Base-by-base conservation (phyloP, 2,113 vertebrate genomes). In the Canis aureus region DNA sequence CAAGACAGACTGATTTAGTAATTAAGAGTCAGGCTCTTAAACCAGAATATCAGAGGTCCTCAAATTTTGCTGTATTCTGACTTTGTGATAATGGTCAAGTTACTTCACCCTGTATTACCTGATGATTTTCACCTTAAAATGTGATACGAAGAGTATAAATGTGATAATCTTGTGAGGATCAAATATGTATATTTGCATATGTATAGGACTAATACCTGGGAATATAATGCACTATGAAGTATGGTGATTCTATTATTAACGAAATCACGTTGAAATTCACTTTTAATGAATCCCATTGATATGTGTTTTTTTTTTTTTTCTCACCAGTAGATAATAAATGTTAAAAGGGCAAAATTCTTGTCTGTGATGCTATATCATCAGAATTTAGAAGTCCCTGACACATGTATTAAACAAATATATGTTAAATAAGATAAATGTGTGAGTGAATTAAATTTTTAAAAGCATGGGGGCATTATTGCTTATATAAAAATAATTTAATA, bases 401-500 rank as follows among this genome's bases (percentile, higher is more conserved):
- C 2, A 23, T 0, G 8, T 69, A 69, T 84, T 3, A 27, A 43
- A 43, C 7, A 38, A 87, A 83, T 57, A 51, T 51, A 60, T 66
- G 29, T 12, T 66, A 25, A 90, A 76, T 92, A 73, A 55, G 38
- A 9, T 22, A 62, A 74, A 55, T 78, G 0, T 64, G 67, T 66
- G 81, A 88, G 2, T 35, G 15, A 90, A 22, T 67, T 95, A 3
- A 35, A 25, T 27, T 73, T 38, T 71, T 35, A 32, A 95, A 92
- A 73, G 7, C 0, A n/a, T 53, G 16, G 10, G 7, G 10, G 15
- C 32, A 16, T 15, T 32, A 53, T 55, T 83, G 22, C 9, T 53
- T 79, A 84, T 53, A 38, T 59, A 87, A 76, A 78, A 78, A 64
- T 16, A 96, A 92, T 81, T 35, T n/a, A 67, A 55, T 71, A 93